These are phyloP conservation scores for Hipposideros armiger DNA, from an alignment of 2,113 vertebrate species.

Conservation along the genomic window DNA sequence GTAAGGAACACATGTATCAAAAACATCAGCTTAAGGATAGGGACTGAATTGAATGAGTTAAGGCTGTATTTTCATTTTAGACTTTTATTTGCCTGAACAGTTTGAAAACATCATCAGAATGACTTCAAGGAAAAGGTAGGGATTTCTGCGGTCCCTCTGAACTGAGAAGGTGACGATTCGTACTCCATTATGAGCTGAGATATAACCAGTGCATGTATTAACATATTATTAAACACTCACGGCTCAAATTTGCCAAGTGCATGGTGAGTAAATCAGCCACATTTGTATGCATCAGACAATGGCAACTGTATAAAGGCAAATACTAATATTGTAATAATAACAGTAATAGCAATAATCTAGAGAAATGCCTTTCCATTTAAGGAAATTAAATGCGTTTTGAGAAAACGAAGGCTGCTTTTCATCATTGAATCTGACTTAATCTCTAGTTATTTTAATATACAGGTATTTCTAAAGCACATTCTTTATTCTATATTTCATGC, in stretches of 20 bases:
- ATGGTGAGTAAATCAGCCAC: conserved; percentile 24
- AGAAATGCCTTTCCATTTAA: conserved; percentile 48
- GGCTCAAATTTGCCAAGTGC: conserved; percentile 44
- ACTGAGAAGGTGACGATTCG: conserved; percentile 48
- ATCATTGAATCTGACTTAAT: not conserved
- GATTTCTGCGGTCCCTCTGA: conserved; percentile 13
- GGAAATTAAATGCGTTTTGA: conserved; percentile 62
- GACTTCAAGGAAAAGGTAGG: conserved; percentile 35
- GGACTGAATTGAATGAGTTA: conserved; percentile 40
- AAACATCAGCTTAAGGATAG: conserved; percentile 14
- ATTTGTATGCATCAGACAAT: conserved; percentile 53
- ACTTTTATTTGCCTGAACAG: conserved; percentile 51
- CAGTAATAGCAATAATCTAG: conserved; percentile 12
- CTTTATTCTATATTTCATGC: not conserved
- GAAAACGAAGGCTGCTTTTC: conserved; percentile 52
- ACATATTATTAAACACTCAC: conserved; percentile 63
- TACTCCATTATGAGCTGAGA: conserved; percentile 11
- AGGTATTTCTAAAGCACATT: conserved; percentile 35
- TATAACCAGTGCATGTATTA: conserved; percentile 53
- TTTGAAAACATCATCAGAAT: conserved; percentile 16
- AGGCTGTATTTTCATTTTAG: conserved; percentile 43
- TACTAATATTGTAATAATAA: conserved; percentile 46
- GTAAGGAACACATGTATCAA: conserved; percentile 37
- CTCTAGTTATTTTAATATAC: not conserved
- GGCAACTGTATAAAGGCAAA: not conserved